Evolutionary conservation across 92 coral and sea anemone species (phyloP).

Genomic region (Phenganax marumi): DNA sequence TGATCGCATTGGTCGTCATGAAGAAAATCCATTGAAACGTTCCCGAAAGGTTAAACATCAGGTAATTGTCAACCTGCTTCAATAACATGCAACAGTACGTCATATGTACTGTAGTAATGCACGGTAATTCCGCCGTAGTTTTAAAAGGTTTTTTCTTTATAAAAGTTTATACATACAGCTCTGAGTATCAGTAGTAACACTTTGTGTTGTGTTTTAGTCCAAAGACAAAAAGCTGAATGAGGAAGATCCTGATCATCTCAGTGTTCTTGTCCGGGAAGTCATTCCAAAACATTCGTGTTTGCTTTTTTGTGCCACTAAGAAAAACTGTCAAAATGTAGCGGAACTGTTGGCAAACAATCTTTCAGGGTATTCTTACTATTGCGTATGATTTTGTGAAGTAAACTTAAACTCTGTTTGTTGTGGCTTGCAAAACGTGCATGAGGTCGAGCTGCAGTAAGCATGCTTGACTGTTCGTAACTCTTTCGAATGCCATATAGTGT

Average conservation of each 20-base stretch:
- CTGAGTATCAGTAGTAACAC: neutral
- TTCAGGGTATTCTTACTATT: slow-evolving; percentile 60
- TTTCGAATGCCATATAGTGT: no score
- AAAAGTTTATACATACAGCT: no score
- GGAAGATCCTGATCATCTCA: slow-evolving; percentile 87
- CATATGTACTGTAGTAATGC: no score
- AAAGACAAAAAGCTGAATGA: slow-evolving; percentile 41
- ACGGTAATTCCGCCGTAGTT: no score
- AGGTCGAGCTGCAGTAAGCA: no score
- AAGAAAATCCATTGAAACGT: slow-evolving; percentile 53
- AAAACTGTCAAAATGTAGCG: slow-evolving; percentile 81
- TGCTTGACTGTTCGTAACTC: no score
- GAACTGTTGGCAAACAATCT: slow-evolving; percentile 62
- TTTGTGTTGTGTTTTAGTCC: slow-evolving; percentile 32
- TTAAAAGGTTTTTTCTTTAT: no score
- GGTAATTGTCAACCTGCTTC: neutral
- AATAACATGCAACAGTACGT: neutral
- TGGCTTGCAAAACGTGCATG: no score
- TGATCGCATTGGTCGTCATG: slow-evolving; percentile 46
- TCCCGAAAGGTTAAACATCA: slow-evolving; percentile 57
- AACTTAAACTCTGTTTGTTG: no score
- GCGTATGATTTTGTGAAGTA: neutral
- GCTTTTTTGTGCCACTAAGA: slow-evolving; percentile 89
- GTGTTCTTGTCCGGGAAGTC: slow-evolving; percentile 76
- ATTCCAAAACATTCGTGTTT: slow-evolving; percentile 87